phyloP scores from a whole-genome alignment of 2,113 vertebrate genomes.

The Lucifuga dentata region DNA sequence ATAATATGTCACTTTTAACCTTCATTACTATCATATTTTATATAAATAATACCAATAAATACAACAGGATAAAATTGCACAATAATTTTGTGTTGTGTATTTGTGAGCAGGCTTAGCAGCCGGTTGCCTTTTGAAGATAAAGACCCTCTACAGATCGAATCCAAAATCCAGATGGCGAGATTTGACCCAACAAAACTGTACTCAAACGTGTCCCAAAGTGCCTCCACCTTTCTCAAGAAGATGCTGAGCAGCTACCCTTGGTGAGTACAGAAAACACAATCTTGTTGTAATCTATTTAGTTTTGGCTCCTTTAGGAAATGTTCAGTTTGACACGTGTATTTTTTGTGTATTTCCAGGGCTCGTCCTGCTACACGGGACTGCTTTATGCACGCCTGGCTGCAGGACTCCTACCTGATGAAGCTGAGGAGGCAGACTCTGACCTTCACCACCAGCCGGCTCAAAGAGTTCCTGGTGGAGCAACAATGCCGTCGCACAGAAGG shows the following conservation, averaged over 20 bases:
- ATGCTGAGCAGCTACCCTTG: constrained; percentile 92
- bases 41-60: background rate
- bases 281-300: no score
- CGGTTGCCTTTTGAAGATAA: constrained; percentile 90
- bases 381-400: constrained; percentile 92
- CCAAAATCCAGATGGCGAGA: constrained; percentile 90
- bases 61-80: background rate
- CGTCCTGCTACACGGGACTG: constrained; percentile 92
- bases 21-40: background rate
- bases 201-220: constrained; percentile 94
- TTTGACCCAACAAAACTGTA: constrained; percentile 93
- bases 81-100: no score
- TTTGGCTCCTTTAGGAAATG: no score
- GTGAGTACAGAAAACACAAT: constrained; percentile 78
- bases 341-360: constrained; percentile 82
- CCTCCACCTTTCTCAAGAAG: constrained; percentile 93
- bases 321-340: background rate
- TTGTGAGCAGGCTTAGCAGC: constrained; percentile 89
- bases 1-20: background rate
- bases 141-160: constrained; percentile 86
- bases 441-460: constrained; percentile 92
- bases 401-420: constrained; percentile 97
- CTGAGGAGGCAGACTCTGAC: constrained; percentile 95
- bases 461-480: constrained; percentile 93
- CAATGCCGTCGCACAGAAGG: constrained; percentile 84